Percentiles rank a stretch among this genome's conserved stretches.
phyloP scores from a whole-genome alignment of 1,140 invertebrate genomes.

The Papilio polyxenes region DNA sequence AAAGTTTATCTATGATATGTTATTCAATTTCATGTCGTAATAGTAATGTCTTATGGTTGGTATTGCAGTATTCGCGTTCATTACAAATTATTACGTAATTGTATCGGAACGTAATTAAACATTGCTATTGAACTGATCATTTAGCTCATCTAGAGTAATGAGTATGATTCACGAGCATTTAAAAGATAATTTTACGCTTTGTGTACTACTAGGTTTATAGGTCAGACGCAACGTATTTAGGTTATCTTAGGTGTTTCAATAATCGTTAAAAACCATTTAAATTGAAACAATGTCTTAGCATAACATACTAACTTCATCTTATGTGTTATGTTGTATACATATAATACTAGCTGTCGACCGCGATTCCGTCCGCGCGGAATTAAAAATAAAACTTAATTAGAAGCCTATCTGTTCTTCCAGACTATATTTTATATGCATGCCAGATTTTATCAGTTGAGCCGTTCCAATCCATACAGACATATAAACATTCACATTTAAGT shows the following conservation, averaged over 20 bases:
- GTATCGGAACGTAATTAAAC: neutral
- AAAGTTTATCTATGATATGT: too few species aligned
- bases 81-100: neutral
- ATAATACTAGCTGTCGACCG: too few species aligned
- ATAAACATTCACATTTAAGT: too few species aligned
- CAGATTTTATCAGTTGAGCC: too few species aligned
- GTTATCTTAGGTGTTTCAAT: neutral
- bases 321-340: neutral
- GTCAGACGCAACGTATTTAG: neutral
- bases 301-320: neutral
- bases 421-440: too few species aligned
- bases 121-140: neutral
- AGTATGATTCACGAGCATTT: neutral
- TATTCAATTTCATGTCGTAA: too few species aligned
- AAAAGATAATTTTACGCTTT: conserved; percentile 12
- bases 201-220: conserved; percentile 5
- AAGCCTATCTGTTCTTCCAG: too few species aligned
- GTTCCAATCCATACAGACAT: too few species aligned
- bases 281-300: neutral
- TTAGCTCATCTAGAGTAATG: neutral
- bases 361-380: too few species aligned
- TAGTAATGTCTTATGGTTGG: too few species aligned
- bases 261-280: neutral
- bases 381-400: too few species aligned
- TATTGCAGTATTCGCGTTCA: neutral